Evolutionary conservation across 2,113 vertebrate species (phyloP).

Genomic region (Camelus bactrianus): DNA sequence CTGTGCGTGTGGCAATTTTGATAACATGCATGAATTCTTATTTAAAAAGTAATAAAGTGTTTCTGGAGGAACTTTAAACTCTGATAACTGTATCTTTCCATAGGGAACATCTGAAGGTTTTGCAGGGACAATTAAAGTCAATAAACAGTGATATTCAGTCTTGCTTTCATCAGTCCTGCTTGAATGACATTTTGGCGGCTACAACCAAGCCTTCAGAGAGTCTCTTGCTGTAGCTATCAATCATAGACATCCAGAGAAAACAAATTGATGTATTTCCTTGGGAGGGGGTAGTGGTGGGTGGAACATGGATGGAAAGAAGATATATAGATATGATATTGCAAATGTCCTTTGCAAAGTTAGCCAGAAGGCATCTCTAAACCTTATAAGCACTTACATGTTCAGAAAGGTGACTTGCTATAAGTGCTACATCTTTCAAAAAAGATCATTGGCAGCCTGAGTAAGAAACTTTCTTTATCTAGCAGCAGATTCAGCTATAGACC

Average conservation of each 20-base stretch:
- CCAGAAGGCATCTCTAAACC: conserved; percentile 26
- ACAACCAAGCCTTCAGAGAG: background rate
- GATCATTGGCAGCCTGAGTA: background rate
- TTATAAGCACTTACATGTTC: background rate
- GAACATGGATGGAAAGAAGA: background rate
- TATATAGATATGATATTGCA: conserved; percentile 12
- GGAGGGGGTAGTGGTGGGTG: background rate
- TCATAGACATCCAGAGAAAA: background rate
- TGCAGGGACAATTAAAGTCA: conserved; percentile 12
- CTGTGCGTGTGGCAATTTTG: background rate
- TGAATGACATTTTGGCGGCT: conserved; percentile 19
- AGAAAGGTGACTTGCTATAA: background rate
- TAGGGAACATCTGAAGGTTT: background rate
- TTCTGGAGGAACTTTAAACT: conserved; percentile 38
- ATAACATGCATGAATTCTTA: background rate
- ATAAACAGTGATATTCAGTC: background rate
- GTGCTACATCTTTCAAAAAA: background rate
- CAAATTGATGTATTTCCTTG: background rate
- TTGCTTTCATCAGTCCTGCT: background rate
- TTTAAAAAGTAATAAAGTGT: background rate
- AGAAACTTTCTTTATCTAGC: background rate
- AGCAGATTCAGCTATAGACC: background rate
- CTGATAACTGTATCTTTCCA: background rate
- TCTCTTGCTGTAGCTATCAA: conserved; percentile 2
- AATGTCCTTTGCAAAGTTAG: conserved; percentile 16